These are phyloP conservation scores for Chaetura pelagica DNA, from an alignment of 2,113 vertebrate genomes.

Conservation along the genomic window DNA sequence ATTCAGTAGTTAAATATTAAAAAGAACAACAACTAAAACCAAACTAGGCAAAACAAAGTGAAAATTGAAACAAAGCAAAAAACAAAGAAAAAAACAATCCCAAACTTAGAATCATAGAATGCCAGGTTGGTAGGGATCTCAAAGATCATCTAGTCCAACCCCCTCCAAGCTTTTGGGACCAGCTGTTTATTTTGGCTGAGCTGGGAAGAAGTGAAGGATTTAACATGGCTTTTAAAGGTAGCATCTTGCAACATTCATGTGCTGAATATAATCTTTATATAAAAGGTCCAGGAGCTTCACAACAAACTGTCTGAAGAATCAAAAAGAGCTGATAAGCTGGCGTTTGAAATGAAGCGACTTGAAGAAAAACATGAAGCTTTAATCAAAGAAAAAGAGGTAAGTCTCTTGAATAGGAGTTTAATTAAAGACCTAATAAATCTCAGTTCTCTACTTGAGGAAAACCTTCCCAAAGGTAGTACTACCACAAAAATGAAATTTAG, in stretches of 20 bases:
- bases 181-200: not conserved
- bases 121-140: too few species aligned
- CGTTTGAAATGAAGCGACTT: slow-evolving; percentile 91
- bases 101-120: too few species aligned
- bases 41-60: not conserved
- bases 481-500: not conserved
- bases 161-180: not conserved
- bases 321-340: slow-evolving; percentile 91
- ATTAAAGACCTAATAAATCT: not conserved
- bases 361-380: slow-evolving; percentile 92
- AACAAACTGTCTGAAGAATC: slow-evolving; percentile 91
- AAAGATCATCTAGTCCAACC: too few species aligned
- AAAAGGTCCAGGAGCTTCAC: slow-evolving; percentile 93
- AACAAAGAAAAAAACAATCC: too few species aligned
- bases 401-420: not conserved
- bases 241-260: not conserved
- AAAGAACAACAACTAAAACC: too few species aligned
- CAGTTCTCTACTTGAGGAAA: not conserved
- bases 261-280: not conserved
- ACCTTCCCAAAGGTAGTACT: not conserved
- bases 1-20: not conserved
- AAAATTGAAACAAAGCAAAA: not conserved
- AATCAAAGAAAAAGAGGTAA: slow-evolving; percentile 95
- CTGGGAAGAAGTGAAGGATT: not conserved
- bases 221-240: not conserved